Conservation (phyloP, 2,888 invertebrate species). For the Blastobasis lacticolella region DNA sequence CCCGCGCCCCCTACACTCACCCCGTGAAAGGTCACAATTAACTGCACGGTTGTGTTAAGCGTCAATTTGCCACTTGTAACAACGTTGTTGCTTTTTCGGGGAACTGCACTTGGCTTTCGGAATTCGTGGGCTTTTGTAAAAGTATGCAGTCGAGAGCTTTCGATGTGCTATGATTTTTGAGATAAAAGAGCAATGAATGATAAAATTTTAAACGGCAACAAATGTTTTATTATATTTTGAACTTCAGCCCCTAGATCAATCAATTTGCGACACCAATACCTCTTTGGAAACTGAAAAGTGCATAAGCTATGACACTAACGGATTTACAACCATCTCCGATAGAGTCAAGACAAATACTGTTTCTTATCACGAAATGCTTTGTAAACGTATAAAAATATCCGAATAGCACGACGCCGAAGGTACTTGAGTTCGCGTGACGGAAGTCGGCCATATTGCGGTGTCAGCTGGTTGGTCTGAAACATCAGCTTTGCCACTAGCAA, state of each 20-base stretch:
- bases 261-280: too few species aligned
- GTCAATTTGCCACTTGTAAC: conserved; percentile 40
- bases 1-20: conserved; percentile 16
- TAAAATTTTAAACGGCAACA: too few species aligned
- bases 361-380: too few species aligned
- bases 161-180: not conserved
- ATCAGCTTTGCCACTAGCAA: conserved; percentile 28
- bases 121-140: not conserved
- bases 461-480: conserved; percentile 37
- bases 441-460: conserved; percentile 43
- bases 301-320: not conserved
- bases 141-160: not conserved
- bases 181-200: too few species aligned
- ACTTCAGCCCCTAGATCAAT: too few species aligned
- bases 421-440: conserved; percentile 22
- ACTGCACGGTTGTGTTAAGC: conserved; percentile 49
- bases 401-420: not conserved
- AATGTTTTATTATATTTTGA: too few species aligned
- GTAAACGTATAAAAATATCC: too few species aligned
- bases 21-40: conserved; percentile 56
- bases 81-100: not conserved
- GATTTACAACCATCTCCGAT: not conserved
- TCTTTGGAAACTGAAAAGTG: not conserved
- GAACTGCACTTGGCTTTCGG: not conserved
- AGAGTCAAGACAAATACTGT: too few species aligned